These are phyloP conservation scores for Sorex fumeus DNA, from an alignment of 2,113 vertebrate genomes.

Conservation along the genomic window DNA sequence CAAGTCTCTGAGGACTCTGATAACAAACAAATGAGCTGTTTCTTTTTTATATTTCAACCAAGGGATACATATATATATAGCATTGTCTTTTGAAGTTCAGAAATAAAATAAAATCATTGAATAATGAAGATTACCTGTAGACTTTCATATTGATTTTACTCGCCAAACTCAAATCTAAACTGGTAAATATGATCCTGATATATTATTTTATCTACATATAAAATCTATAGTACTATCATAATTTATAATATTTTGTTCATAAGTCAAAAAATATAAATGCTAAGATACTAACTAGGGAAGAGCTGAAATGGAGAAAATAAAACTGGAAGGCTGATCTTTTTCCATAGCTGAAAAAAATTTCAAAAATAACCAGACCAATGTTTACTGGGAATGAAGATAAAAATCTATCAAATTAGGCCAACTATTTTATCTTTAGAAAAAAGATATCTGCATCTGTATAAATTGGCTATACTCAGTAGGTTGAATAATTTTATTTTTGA, in stretches of 20 bases:
- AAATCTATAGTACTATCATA: accelerated
- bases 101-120: conserved; percentile 1
- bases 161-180: background rate
- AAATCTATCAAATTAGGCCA: background rate
- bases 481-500: background rate
- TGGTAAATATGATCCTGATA: background rate
- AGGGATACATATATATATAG: conserved; percentile 2
- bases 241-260: background rate
- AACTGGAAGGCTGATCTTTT: background rate
- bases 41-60: background rate
- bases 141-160: background rate
- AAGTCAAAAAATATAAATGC: background rate
- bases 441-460: background rate
- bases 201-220: background rate
- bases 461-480: background rate
- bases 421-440: background rate
- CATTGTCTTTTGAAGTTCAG: background rate
- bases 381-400: background rate
- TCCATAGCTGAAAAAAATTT: background rate
- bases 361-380: background rate
- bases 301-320: accelerated
- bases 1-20: conserved; percentile 48
- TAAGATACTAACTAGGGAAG: background rate
- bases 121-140: background rate
- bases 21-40: background rate